Conservation (phyloP, 2,797 vertebrate species). For the Gadopsis bispinosus region DNA sequence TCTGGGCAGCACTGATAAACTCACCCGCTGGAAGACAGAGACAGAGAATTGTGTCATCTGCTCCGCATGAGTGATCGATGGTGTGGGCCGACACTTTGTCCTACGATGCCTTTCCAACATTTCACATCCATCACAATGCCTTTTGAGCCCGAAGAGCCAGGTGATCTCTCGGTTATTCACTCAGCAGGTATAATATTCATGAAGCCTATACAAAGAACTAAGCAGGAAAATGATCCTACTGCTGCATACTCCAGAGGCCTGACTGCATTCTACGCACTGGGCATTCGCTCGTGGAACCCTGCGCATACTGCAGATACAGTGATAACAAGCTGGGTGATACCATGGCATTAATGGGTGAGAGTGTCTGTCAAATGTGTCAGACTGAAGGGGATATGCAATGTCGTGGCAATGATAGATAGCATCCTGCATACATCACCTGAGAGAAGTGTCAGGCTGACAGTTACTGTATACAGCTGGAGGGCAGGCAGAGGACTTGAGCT, state of each 20-base stretch:
- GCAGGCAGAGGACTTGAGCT: slow-evolving; percentile 66
- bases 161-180: slow-evolving; percentile 49
- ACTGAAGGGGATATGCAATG: slow-evolving; percentile 67
- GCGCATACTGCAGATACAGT: slow-evolving; percentile 27
- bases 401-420: slow-evolving; percentile 72
- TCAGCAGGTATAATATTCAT: slow-evolving; percentile 46
- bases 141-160: slow-evolving; percentile 52
- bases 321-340: slow-evolving; percentile 69
- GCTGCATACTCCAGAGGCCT: slow-evolving; percentile 31
- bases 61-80: slow-evolving; percentile 78
- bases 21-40: slow-evolving; percentile 51
- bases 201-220: slow-evolving; percentile 24
- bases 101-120: slow-evolving; percentile 74
- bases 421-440: slow-evolving; percentile 62
- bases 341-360: slow-evolving; percentile 64
- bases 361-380: slow-evolving; percentile 74
- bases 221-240: slow-evolving; percentile 29
- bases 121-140: slow-evolving; percentile 67
- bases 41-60: slow-evolving; percentile 73
- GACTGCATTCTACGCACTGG: neutral
- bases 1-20: slow-evolving; percentile 78
- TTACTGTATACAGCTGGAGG: slow-evolving; percentile 70
- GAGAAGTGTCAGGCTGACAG: slow-evolving; percentile 67
- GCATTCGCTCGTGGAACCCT: neutral
- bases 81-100: slow-evolving; percentile 73